Base-by-base conservation (phyloP, 1,140 invertebrate species). In the Zaprionus nigranus region DNA sequence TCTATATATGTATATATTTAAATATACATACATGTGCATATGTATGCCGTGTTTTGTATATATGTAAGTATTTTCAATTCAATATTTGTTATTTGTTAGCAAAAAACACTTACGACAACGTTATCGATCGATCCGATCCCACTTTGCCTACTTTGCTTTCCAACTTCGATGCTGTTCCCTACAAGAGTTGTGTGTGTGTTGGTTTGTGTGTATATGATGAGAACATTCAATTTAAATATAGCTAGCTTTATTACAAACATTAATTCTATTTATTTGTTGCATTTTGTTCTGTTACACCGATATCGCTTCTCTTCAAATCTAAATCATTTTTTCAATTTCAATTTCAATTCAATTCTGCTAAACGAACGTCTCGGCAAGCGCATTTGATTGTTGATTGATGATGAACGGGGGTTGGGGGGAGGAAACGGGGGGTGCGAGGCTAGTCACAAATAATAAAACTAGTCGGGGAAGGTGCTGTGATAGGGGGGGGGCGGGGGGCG, bases 1-100 rank as follows among this genome's bases (percentile, higher is more conserved):
- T 43, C 20, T 60, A 51, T 59, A 34, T 43, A 68, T 59, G 26
- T 43, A 68, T 60, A 58, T 53, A 22, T 49, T 62, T 54, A 43
- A 54, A 70, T 70, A 46, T 57, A 57, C 51, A 71, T 49, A 30
- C 26, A 60, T 56, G 36, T 15, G 30, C 51, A 63, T 28, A n/a
- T 38, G 43, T 54, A 71, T 64, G 60, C 56, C 12, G 22, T 68
- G 30, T 34, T 34, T 59, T 60, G 60, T 67, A 60, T 79, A 59
- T 46, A 60, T 79, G 56, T 46, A 46, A 22, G 62, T 62, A 66
- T 73, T 81, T 34, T 54, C 43, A 75, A 79, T 86, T 80, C 64
- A 82, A 78, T 70, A 82, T 43, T 82, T 77, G 75, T 78, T 75
- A 85, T 82, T 77, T 86, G 79, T 86, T 85, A 86, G 82, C 82